Evolutionary conservation across 2,888 invertebrate species (phyloP).

Genomic region (Hemaris fuciformis): DNA sequence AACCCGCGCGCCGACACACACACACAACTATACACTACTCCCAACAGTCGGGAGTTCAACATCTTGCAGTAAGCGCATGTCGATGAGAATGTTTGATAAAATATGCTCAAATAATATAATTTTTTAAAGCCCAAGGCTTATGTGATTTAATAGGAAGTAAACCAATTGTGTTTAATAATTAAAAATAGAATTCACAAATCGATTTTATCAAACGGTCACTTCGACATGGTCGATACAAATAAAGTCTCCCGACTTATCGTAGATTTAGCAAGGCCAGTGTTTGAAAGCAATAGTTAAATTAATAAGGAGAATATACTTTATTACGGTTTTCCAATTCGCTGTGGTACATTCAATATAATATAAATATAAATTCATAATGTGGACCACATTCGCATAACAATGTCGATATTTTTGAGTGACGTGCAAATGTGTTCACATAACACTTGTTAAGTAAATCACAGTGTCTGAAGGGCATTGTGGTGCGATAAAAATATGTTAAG

Average conservation of each 20-base stretch:
- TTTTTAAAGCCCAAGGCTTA: too few relatives aligned
- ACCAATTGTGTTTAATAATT: too few relatives aligned
- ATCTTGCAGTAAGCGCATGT: neutral
- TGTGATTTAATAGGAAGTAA: too few relatives aligned
- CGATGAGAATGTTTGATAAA: neutral
- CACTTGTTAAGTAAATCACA: neutral
- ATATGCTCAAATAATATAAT: neutral
- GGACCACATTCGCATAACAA: neutral
- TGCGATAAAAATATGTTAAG: neutral
- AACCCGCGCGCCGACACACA: conserved; percentile 26
- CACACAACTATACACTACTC: neutral
- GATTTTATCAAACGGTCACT: conserved; percentile 35
- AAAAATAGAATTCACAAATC: conserved; percentile 10
- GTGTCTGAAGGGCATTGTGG: neutral
- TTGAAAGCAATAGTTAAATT: conserved; percentile 49
- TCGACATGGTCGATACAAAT: conserved; percentile 17
- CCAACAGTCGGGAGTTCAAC: neutral
- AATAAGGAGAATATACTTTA: conserved; percentile 23
- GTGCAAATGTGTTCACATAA: neutral
- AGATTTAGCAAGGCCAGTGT: conserved; percentile 66
- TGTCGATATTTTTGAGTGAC: neutral
- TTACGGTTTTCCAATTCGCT: conserved; percentile 18
- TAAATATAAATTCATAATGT: conserved; percentile 17
- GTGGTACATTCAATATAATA: conserved; percentile 25
- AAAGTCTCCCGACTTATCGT: conserved; percentile 4